Percentiles rank a stretch among this genome's conserved stretches.
Evolutionary conservation across 37 sponge, comb jelly and placozoan species (phyloP).

Genomic region (Lycopodina hypogea): DNA sequence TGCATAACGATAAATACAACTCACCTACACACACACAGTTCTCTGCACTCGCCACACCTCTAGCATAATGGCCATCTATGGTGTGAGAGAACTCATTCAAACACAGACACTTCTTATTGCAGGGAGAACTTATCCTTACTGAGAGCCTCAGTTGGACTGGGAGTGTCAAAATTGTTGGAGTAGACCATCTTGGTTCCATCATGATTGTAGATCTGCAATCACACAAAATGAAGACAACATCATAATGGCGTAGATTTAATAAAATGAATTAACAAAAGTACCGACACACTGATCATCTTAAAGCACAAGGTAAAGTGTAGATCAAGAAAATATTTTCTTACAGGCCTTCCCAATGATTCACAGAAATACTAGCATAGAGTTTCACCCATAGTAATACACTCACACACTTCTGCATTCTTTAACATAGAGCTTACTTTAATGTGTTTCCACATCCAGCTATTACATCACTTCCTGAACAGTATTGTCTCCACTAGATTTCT

Average conservation of each 20-base stretch:
- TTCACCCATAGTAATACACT: no score
- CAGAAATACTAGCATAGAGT: no score
- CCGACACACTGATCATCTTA: no score
- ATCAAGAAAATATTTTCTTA: no score
- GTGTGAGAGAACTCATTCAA: background rate
- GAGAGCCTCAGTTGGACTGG: constrained; percentile 18
- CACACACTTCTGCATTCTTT: no score
- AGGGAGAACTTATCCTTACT: constrained; percentile 22
- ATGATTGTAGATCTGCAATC: constrained; percentile 20
- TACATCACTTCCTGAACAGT: no score
- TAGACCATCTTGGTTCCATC: constrained; percentile 21
- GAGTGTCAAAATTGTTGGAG: constrained; percentile 32
- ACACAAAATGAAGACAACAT: background rate
- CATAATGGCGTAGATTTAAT: constrained; percentile 41
- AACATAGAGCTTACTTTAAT: no score
- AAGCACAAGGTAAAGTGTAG: no score
- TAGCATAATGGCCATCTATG: constrained; percentile 29
- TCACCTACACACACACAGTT: constrained; percentile 36
- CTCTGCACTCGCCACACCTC: constrained; percentile 31
- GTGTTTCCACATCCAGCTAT: no score
- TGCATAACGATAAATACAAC: constrained; percentile 1
- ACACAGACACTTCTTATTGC: background rate
- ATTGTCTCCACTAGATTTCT: no score
- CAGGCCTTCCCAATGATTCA: no score
- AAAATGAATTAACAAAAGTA: constrained; percentile 51